Evolutionary conservation across 1,140 invertebrate genomes (phyloP), one percentile per base, ranked within the genome.

Genomic region (Geopemphigus sp.): DNA sequence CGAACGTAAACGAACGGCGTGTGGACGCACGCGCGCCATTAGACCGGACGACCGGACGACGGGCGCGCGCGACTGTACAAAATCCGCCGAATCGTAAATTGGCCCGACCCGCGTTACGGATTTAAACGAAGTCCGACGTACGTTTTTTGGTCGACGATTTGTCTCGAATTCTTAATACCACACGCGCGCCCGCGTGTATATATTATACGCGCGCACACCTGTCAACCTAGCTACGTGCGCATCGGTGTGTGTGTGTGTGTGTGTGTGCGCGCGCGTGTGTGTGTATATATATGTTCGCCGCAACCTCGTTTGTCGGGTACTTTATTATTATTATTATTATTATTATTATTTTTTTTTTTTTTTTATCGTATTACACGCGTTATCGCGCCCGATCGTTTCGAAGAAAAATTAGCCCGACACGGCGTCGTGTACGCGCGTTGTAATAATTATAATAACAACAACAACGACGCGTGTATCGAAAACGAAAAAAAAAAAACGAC

Each of bases 351-450:
- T 45, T 22, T 10, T 10, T 11, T 45, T 5, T 45, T n/a, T 64
- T 63, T 68, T 68, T 50, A 70, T 70, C 66, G 66, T 26, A 24
- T 70, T 70, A 50, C 45, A 26, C 45, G 17, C 45, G 66, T 70
- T 70, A 70, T 70, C 45, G 66, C n/a, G n/a, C n/a, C n/a, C n/a
- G 66, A 70, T 70, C 66, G 45, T 70, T 70, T 70, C 66, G 45
- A 47, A 50, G 66, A 70, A 70, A 70, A 70, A 50, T 70, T 70
- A 70, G 45, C 66, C 39, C 66, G n/a, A 47, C 39, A 19, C 10
- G 11, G 19, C 5, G 5, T 45, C 50, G 50, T 15, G 11, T 53
- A 53, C 50, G 15, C 50, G 15, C 1, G 50, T 53, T 3, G 10
- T n/a, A n/a, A n/a, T n/a, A n/a, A n/a, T n/a, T n/a, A 14, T 53